These are phyloP conservation scores for Rhopilema esculentum DNA, from an alignment of 30 jellyfish, hydroid and myxozoan genomes.

Conservation along the genomic window DNA sequence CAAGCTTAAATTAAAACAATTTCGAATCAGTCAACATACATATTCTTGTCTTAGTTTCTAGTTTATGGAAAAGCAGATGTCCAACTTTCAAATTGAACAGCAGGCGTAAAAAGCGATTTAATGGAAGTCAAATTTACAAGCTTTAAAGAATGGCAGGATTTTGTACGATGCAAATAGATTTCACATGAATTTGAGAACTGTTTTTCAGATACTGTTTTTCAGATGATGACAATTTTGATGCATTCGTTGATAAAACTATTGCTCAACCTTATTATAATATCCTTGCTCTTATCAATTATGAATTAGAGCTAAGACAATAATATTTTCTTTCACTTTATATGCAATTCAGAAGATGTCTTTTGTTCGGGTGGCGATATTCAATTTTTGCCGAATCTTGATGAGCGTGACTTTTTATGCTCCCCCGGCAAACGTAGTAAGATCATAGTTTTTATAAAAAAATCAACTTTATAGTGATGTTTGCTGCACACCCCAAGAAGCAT, in stretches of 20 bases:
- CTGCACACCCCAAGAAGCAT: neutral
- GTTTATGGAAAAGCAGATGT: too few species aligned
- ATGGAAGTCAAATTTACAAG: too few species aligned
- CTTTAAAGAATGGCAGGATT: too few species aligned
- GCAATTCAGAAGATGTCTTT: neutral
- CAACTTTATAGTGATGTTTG: neutral
- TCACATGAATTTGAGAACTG: neutral
- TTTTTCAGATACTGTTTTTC: too few species aligned
- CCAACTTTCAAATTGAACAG: too few species aligned
- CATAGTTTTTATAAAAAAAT: too few species aligned
- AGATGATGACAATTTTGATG: neutral
- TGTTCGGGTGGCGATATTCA: neutral
- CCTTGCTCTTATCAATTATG: neutral
- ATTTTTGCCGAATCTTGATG: neutral
- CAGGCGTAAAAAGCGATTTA: too few species aligned
- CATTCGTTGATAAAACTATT: neutral
- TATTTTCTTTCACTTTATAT: neutral
- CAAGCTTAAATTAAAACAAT: too few species aligned
- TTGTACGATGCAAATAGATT: neutral
- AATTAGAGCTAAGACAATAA: neutral
- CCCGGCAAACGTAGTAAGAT: neutral
- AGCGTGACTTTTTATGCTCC: neutral
- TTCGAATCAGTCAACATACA: too few species aligned
- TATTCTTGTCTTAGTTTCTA: too few species aligned
- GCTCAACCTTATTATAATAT: neutral